A percentile compares a stretch with the other conserved stretches of the same genome.
These are phyloP conservation scores for Vulpes vulpes DNA, from an alignment of 2,113 vertebrate genomes.

Conservation along the genomic window DNA sequence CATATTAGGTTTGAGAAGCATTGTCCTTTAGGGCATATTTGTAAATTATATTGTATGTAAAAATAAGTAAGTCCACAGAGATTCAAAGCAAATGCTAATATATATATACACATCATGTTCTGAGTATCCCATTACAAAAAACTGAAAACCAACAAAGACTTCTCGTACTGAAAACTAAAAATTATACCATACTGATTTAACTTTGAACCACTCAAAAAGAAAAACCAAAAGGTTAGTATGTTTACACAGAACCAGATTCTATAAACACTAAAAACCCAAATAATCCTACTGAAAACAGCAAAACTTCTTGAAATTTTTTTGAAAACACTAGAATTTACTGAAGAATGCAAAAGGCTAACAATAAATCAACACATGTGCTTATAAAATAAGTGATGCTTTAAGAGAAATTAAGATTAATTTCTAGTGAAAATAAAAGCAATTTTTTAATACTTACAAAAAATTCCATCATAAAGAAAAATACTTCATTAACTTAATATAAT, in stretches of 20 bases:
- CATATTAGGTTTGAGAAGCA: not conserved
- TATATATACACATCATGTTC: not conserved
- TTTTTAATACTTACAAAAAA: slow-evolving; percentile 34
- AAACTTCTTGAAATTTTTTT: not conserved
- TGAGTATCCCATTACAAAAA: slow-evolving; percentile 17
- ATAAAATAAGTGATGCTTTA: not conserved
- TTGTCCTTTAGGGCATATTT: not conserved
- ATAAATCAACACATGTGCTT: not conserved
- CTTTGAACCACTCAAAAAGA: not conserved
- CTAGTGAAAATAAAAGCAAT: slow-evolving; percentile 15
- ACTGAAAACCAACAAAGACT: not conserved
- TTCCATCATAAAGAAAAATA: not conserved
- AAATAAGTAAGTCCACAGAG: not conserved
- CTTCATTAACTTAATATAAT: not conserved
- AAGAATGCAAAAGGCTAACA: not conserved
- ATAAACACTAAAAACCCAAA: slow-evolving; percentile 1
- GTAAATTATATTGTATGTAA: not conserved
- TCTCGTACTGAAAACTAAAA: slow-evolving; percentile 31
- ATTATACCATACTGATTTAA: not conserved
- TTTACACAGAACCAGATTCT: not conserved
- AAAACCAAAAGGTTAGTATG: slow-evolving; percentile 22
- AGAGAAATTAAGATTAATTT: slow-evolving; percentile 4
- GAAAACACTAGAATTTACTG: not conserved
- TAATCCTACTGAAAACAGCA: not conserved
- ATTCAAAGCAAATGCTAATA: not conserved